Evolutionary conservation across 2,888 invertebrate genomes (phyloP).

Genomic region (Ophion ellenae): DNA sequence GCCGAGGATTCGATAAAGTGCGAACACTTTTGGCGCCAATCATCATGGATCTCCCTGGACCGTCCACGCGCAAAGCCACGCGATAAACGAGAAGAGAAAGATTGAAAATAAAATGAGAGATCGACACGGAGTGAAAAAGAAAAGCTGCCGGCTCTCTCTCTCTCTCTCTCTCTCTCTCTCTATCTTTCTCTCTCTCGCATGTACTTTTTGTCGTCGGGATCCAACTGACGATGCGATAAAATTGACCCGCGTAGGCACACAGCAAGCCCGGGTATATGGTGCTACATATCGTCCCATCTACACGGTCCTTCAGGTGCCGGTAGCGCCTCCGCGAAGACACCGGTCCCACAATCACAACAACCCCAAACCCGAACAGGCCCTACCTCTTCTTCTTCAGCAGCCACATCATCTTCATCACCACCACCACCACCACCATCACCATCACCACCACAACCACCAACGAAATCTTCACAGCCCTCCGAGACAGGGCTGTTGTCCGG

Average conservation of each 20-base stretch:
- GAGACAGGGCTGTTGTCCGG: constrained; percentile 73
- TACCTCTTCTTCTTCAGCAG: constrained; percentile 67
- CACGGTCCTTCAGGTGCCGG: constrained; percentile 79
- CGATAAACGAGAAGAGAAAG: constrained; percentile 31
- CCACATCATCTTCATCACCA: constrained; percentile 69
- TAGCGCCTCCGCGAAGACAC: constrained; percentile 81
- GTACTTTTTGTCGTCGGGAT: constrained; percentile 58
- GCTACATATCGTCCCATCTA: constrained; percentile 83
- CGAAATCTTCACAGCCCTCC: constrained; percentile 71
- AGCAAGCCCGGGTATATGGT: constrained; percentile 82
- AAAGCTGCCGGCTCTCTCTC: constrained; percentile 13
- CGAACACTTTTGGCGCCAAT: not conserved
- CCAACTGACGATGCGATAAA: constrained; percentile 60
- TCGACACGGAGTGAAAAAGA: not conserved
- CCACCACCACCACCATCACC: constrained; percentile 68
- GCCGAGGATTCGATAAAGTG: constrained; percentile 25
- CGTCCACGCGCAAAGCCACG: constrained; percentile 69
- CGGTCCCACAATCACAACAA: constrained; percentile 77
- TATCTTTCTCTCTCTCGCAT: constrained; percentile 49
- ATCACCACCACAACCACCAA: constrained; percentile 72
- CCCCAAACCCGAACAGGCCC: constrained; percentile 64
- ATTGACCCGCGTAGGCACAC: constrained; percentile 79
- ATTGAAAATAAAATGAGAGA: not conserved
- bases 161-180: constrained; percentile 4
- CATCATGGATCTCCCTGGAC: constrained; percentile 15